Evolutionary conservation across 2,888 invertebrate species (phyloP), one percentile per base, ranked within the genome.

Genomic region (Drosophila eohydei): DNA sequence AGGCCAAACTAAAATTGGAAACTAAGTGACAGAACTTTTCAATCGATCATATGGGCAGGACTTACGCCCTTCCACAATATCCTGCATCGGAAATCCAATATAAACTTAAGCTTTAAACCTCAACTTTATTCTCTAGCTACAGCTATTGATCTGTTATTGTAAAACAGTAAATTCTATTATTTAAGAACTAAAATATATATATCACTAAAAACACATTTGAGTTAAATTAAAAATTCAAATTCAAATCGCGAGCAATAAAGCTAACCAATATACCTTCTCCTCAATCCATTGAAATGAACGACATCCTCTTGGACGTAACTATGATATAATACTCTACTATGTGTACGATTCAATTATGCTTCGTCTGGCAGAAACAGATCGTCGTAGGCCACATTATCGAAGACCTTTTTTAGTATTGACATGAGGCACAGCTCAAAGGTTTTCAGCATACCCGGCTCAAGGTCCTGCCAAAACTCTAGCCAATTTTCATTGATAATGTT

Each of bases 1-100:
- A 85, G 96, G 96, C 1, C 70, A 81, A 46, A 4, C 59, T 28
- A 46, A 52, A 14, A 44, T 14, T 38, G 12, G n/a, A 7, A 12
- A 28, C 21, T 44, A 46, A 52, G 14, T 5, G 11, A 40, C n/a
- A 11, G 12, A 4, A 43, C 43, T 4, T 43, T 34, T 34, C 21
- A 21, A 21, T 21, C 21, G 21, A 21, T 21, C 21, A 21, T 21
- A 21, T 1, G 21, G 21, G 1, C 14, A 8, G 2, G 14, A 28
- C 7, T 26, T 26, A 46, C 21, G 21, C 21, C 21, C 21, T 21
- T 21, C 21, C 21, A 21, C 1, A 21, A 21, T 21, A 21, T 21
- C 21, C 21, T 21, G 21, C 21, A 21, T 21, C 21, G 21, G 21
- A 21, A 21, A 21, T 21, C 21, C 21, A 21, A 1, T 21, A 21